Conservation (phyloP, 2,888 invertebrate genomes). For the Platycheirus rosarum region DNA sequence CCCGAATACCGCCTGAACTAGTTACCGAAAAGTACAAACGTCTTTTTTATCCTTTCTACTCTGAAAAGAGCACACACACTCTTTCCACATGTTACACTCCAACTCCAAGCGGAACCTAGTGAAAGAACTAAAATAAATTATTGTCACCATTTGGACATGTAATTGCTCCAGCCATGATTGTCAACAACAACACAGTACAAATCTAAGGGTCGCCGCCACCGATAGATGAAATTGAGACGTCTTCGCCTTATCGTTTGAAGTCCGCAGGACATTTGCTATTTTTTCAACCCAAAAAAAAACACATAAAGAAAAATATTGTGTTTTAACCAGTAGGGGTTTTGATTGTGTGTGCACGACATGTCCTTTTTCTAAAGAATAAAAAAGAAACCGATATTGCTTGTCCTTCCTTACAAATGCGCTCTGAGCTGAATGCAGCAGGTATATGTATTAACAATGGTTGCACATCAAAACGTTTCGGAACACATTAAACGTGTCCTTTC, state of each 20-base stretch:
- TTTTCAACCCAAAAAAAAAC: conserved; percentile 34
- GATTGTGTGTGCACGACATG: conserved; percentile 65
- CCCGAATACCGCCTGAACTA: conserved; percentile 27
- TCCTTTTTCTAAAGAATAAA: conserved; percentile 61
- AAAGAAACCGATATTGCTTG: conserved; percentile 49
- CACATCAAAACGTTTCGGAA: conserved; percentile 73
- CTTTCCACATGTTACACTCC: conserved; percentile 60
- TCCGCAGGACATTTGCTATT: conserved; percentile 56
- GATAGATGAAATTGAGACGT: conserved; percentile 70
- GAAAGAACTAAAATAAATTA: conserved; percentile 67
- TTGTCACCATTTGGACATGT: conserved; percentile 74
- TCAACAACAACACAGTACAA: conserved; percentile 64
- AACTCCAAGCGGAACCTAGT: conserved; percentile 52
- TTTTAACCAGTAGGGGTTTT: conserved; percentile 71
- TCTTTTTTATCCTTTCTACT: conserved; percentile 52
- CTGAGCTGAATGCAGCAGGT: conserved; percentile 64
- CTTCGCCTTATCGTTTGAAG: conserved; percentile 65
- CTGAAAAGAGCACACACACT: conserved; percentile 69
- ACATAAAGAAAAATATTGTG: conserved; percentile 50
- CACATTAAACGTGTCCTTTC: conserved; percentile 74
- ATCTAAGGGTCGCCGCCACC: conserved; percentile 64
- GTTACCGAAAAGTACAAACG: conserved; percentile 17
- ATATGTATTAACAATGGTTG: conserved; percentile 68
- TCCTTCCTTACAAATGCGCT: conserved; percentile 54
- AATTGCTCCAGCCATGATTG: conserved; percentile 70